A percentile compares a stretch with the other conserved stretches of the same genome.
Evolutionary conservation across 2,797 vertebrate genomes (phyloP).

Genomic region (Gambelia wislizenii): DNA sequence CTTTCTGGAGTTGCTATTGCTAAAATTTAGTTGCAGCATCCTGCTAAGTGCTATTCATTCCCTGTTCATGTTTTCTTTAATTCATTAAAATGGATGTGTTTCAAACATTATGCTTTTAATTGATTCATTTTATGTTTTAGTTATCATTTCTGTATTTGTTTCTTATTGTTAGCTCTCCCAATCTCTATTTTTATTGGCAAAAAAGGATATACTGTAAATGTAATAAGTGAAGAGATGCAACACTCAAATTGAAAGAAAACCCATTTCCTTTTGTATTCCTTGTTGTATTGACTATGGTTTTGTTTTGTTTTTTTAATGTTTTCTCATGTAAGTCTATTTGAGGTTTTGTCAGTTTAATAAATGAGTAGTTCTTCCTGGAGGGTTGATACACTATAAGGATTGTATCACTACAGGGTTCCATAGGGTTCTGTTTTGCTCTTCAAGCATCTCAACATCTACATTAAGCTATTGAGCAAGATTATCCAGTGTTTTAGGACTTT

Average conservation of each 20-base stretch:
- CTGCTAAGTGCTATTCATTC: neutral
- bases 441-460: too few species aligned
- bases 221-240: neutral
- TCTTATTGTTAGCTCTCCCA: neutral
- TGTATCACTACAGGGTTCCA: too few species aligned
- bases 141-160: neutral
- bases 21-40: neutral
- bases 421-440: too few species aligned
- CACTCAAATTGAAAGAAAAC: neutral
- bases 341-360: too few species aligned
- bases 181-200: neutral
- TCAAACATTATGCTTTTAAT: neutral
- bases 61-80: neutral
- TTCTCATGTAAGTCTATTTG: too few species aligned
- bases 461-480: too few species aligned
- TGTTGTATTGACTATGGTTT: neutral
- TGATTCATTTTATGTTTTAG: too few species aligned
- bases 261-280: neutral
- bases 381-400: too few species aligned
- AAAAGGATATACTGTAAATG: neutral
- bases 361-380: too few species aligned
- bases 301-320: neutral
- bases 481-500: too few species aligned
- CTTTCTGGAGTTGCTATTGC: too few species aligned
- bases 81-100: neutral